phyloP scores from a whole-genome alignment of 2,888 invertebrate genomes.

The Terebella lapidaria region DNA sequence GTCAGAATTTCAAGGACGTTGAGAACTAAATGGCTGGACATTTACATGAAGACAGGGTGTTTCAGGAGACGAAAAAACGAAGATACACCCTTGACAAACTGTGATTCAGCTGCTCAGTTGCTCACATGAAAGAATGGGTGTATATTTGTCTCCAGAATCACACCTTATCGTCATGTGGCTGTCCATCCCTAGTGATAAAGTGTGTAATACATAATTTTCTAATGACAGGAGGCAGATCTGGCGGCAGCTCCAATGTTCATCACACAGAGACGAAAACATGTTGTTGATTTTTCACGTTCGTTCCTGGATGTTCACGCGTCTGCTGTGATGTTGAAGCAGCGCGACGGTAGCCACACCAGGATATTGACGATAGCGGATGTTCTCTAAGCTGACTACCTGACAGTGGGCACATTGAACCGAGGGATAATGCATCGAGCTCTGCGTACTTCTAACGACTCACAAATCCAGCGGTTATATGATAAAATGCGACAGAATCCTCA shows the following conservation, averaged over 20 bases:
- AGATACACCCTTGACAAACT: too few relatives aligned
- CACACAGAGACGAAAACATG: slow-evolving; percentile 6
- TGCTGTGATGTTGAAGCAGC: slow-evolving; percentile 4
- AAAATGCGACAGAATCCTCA: slow-evolving; percentile 6
- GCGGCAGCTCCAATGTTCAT: slow-evolving; percentile 15
- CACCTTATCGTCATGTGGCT: too few relatives aligned
- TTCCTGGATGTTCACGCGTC: slow-evolving; percentile 12
- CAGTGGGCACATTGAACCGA: slow-evolving; percentile 8
- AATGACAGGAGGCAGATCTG: slow-evolving; percentile 16
- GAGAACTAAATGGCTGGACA: too few relatives aligned
- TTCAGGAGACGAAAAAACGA: too few relatives aligned
- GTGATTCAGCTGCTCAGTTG: too few relatives aligned
- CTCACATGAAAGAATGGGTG: too few relatives aligned
- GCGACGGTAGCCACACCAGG: not conserved
- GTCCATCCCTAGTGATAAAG: too few relatives aligned
- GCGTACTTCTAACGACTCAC: slow-evolving; percentile 6
- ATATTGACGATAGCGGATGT: slow-evolving; percentile 7
- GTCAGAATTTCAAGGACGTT: too few relatives aligned
- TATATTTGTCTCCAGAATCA: too few relatives aligned
- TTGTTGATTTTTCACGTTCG: slow-evolving; percentile 10
- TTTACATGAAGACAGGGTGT: too few relatives aligned
- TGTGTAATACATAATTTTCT: not conserved
- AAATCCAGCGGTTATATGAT: slow-evolving; percentile 7
- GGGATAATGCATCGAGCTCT: slow-evolving; percentile 10
- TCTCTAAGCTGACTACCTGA: not conserved